These are phyloP conservation scores for Myzus persicae DNA, from an alignment of 1,140 invertebrate genomes.

Conservation along the genomic window DNA sequence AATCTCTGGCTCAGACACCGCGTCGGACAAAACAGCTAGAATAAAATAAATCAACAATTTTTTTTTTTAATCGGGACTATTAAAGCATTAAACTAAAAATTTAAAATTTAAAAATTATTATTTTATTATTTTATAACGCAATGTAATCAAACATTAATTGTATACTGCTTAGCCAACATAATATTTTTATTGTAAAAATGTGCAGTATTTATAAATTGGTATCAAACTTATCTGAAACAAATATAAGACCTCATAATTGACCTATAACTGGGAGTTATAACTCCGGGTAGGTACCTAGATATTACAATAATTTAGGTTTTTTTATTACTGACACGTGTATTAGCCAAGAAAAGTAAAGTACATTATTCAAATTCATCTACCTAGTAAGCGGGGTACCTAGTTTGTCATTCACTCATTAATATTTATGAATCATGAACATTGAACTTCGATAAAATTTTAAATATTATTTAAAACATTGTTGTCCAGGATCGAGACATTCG, in stretches of 20 bases:
- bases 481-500: not conserved
- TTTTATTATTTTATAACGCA: not conserved
- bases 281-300: not conserved
- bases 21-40: too few relatives aligned
- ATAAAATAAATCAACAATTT: too few relatives aligned
- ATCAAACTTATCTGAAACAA: not conserved
- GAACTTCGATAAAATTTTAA: not conserved
- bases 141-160: not conserved
- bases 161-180: not conserved
- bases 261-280: not conserved
- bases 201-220: not conserved
- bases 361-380: slow-evolving; percentile 26
- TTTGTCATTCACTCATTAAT: not conserved
- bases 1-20: too few relatives aligned
- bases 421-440: slow-evolving; percentile 27
- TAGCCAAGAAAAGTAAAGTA: not conserved
- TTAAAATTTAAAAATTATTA: too few relatives aligned
- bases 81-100: not conserved
- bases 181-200: not conserved
- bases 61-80: too few relatives aligned
- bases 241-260: not conserved
- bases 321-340: not conserved
- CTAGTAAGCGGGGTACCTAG: not conserved
- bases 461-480: slow-evolving; percentile 30
- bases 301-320: not conserved